Evolutionary conservation across 2,113 vertebrate genomes (phyloP).

Genomic region (Hippocampus barbouri): DNA sequence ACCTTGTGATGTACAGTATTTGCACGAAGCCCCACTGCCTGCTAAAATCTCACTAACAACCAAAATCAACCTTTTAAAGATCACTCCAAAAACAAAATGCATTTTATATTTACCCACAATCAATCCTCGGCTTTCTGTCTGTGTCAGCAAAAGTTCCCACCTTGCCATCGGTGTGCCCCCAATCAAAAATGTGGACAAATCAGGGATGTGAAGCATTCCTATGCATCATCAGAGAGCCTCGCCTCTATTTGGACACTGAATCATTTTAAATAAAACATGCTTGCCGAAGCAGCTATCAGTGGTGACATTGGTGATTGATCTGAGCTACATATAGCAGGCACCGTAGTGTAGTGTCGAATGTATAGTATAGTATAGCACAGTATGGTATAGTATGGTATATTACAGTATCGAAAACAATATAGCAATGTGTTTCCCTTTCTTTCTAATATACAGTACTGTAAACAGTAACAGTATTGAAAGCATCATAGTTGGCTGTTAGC

Average conservation of each 20-base stretch:
- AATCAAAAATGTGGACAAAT: slow-evolving; percentile 9
- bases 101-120: slow-evolving; percentile 30
- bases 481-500: too few species aligned
- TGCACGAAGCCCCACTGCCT: slow-evolving; percentile 4
- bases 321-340: neutral
- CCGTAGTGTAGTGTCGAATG: neutral
- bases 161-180: slow-evolving; percentile 4
- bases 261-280: slow-evolving; percentile 28
- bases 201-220: neutral
- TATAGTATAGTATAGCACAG: neutral
- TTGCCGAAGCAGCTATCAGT: neutral
- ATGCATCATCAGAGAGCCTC: slow-evolving; percentile 8
- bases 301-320: neutral
- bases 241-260: slow-evolving; percentile 11
- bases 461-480: too few species aligned
- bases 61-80: slow-evolving; percentile 17
- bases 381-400: neutral
- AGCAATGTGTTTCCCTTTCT: too few species aligned
- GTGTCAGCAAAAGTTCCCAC: slow-evolving; percentile 41
- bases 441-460: too few species aligned
- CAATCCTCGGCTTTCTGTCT: slow-evolving; percentile 26
- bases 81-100: slow-evolving; percentile 36
- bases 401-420: neutral
- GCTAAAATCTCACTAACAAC: neutral
- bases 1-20: slow-evolving; percentile 7